Evolutionary conservation across 2,113 vertebrate genomes (phyloP).

Genomic region (Hydropotes inermis): DNA sequence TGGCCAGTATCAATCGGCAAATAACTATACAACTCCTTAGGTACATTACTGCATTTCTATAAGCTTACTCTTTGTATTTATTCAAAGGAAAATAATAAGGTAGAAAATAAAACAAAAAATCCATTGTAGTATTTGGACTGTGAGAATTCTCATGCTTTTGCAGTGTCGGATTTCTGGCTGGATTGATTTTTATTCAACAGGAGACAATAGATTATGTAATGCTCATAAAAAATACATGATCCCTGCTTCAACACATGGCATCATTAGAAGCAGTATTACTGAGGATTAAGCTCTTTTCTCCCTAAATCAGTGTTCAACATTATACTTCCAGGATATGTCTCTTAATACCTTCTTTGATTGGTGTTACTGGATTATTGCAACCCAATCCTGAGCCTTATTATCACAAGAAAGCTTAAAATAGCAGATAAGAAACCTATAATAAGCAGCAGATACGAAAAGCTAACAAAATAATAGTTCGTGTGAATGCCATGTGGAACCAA

Average conservation of each 20-base stretch:
- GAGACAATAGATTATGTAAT: constrained; percentile 34
- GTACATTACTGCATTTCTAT: neutral
- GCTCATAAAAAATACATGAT: constrained; percentile 28
- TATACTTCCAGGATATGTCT: constrained; percentile 4
- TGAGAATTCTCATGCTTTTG: constrained; percentile 10
- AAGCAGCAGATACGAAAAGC: neutral
- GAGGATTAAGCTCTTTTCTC: constrained; percentile 27
- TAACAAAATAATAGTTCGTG: neutral
- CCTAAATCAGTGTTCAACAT: neutral
- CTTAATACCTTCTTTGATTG: constrained; percentile 35
- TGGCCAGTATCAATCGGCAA: neutral
- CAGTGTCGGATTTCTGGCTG: neutral
- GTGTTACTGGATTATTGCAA: constrained; percentile 55
- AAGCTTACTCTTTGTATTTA: neutral
- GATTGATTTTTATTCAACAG: constrained; percentile 33
- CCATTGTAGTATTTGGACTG: neutral
- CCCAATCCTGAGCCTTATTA: constrained; percentile 34
- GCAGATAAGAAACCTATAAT: constrained; percentile 23
- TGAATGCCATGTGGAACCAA: neutral
- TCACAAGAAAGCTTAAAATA: constrained; percentile 41
- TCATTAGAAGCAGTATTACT: neutral
- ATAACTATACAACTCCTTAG: neutral
- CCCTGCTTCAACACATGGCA: neutral
- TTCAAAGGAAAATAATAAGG: neutral
- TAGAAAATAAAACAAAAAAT: neutral